phyloP scores from a whole-genome alignment of 2,797 vertebrate genomes.

The Gymnodraco acuticeps region DNA sequence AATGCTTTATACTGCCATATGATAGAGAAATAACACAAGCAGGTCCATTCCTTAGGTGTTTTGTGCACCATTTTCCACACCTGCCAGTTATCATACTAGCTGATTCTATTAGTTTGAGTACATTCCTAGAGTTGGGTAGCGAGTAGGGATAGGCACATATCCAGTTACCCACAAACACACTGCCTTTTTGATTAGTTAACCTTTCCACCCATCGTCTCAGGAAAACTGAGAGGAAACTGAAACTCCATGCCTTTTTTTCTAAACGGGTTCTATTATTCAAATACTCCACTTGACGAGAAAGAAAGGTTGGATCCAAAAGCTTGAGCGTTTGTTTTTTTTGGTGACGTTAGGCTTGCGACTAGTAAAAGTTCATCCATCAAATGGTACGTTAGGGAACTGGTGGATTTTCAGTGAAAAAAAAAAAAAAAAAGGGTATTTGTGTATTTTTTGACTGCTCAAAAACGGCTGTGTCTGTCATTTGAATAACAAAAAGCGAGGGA shows the following conservation, averaged over 20 bases:
- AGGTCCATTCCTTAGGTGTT: constrained; percentile 83
- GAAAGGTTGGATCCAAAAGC: constrained; percentile 49
- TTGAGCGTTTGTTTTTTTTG: constrained; percentile 38
- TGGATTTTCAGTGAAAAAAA: constrained; percentile 42
- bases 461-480: constrained; percentile 51
- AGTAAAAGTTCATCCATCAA: constrained; percentile 49
- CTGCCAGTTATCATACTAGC: constrained; percentile 79
- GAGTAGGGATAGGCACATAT: constrained; percentile 75
- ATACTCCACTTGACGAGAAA: constrained; percentile 50
- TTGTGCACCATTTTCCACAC: constrained; percentile 78
- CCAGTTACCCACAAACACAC: constrained; percentile 80
- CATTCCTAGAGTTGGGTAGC: constrained; percentile 83
- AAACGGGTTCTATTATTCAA: constrained; percentile 76
- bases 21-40: constrained; percentile 83
- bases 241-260: constrained; percentile 82
- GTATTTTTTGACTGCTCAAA: constrained; percentile 48
- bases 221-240: constrained; percentile 82
- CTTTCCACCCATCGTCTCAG: constrained; percentile 78
- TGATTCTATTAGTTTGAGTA: constrained; percentile 80
- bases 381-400: constrained; percentile 44
- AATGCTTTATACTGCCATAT: constrained; percentile 87
- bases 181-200: constrained; percentile 81
- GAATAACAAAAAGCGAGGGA: constrained; percentile 54
- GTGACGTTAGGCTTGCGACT: constrained; percentile 48
- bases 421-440: constrained; percentile 23